Percentiles rank a stretch among this genome's conserved stretches.
These are phyloP conservation scores for Eulemur coronatus DNA, from an alignment of 2,797 vertebrate species.

Conservation along the genomic window DNA sequence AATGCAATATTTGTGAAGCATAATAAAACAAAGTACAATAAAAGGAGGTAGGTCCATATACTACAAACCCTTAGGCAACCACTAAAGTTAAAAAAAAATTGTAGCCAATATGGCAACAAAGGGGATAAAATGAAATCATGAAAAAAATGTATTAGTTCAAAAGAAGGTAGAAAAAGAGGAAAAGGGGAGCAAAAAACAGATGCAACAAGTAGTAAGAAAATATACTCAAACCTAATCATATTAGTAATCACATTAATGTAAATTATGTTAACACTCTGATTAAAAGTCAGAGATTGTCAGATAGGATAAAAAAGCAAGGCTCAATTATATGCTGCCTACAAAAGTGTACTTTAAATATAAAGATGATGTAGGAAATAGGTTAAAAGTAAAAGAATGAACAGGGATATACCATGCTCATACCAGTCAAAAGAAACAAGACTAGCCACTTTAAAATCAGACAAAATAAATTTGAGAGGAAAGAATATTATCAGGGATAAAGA, in stretches of 20 bases:
- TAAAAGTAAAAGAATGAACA: not conserved
- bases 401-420: too few species aligned
- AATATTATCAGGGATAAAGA: not conserved
- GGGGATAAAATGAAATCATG: not conserved
- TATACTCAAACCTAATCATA: not conserved
- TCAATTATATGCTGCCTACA: not conserved
- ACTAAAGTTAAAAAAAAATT: not conserved
- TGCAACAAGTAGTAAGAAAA: not conserved
- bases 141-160: not conserved
- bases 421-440: not conserved
- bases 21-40: not conserved
- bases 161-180: not conserved
- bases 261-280: not conserved
- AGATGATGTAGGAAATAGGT: not conserved
- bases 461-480: not conserved
- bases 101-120: not conserved
- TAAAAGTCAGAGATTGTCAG: not conserved
- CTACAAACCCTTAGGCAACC: not conserved
- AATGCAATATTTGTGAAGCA: not conserved
- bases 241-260: not conserved
- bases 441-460: not conserved
- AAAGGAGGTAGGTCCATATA: not conserved
- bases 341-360: not conserved
- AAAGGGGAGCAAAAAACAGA: not conserved
- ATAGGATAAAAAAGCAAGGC: not conserved